Evolutionary conservation across 2,113 vertebrate genomes (phyloP).

Genomic region (Mastomys natalensis): DNA sequence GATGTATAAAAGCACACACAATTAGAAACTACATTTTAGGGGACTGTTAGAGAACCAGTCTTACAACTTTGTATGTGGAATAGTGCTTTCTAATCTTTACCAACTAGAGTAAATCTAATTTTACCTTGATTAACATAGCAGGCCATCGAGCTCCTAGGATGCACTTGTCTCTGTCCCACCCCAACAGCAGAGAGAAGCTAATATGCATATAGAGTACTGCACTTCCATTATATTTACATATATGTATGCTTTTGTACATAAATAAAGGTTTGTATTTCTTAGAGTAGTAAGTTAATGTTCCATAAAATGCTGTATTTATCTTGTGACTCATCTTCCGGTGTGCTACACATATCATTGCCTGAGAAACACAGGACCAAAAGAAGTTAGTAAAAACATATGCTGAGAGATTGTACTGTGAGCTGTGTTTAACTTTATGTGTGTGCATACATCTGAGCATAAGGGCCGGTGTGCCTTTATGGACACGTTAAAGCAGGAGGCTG

Average conservation of each 20-base stretch:
- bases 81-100: not conserved
- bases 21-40: slow-evolving; percentile 37
- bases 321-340: not conserved
- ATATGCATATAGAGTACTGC: not conserved
- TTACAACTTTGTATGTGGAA: not conserved
- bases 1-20: not conserved
- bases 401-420: not conserved
- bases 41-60: not conserved
- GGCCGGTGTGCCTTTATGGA: not conserved
- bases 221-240: not conserved
- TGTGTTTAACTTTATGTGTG: not conserved
- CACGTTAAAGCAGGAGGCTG: not conserved
- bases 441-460: not conserved
- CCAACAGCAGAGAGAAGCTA: not conserved
- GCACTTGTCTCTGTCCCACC: not conserved
- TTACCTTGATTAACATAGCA: not conserved
- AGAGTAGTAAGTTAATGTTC: not conserved
- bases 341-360: not conserved
- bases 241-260: not conserved
- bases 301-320: not conserved
- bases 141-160: not conserved
- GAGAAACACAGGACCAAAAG: not conserved
- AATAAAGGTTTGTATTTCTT: not conserved
- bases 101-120: not conserved
- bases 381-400: not conserved